A percentile compares a stretch with the other conserved stretches of the same genome.
Conservation (phyloP, 1,140 invertebrate species). For the Drosophila pseudoobscura region DNA sequence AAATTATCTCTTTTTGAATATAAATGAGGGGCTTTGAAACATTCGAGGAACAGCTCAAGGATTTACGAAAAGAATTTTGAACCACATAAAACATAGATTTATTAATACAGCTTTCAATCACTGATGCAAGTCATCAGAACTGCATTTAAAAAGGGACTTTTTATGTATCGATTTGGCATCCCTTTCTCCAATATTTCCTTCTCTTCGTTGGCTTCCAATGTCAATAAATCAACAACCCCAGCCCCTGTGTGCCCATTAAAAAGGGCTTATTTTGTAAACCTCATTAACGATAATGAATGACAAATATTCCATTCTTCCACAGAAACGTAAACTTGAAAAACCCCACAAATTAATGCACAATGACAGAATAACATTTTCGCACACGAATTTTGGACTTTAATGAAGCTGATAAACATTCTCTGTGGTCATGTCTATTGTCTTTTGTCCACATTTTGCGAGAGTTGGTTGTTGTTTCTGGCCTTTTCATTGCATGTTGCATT, state of each 20-base stretch:
- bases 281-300: neutral
- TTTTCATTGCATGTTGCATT: slow-evolving; percentile 24
- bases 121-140: too few species aligned
- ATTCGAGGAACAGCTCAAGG: too few species aligned
- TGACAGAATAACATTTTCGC: slow-evolving; percentile 31
- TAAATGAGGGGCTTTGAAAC: too few species aligned
- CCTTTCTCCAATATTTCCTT: too few species aligned
- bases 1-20: too few species aligned
- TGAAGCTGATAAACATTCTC: slow-evolving; percentile 69
- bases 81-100: too few species aligned
- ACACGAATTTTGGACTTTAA: slow-evolving; percentile 62
- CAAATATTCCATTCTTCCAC: slow-evolving; percentile 8
- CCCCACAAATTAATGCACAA: slow-evolving; percentile 12
- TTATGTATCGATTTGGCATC: too few species aligned
- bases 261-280: neutral
- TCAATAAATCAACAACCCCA: neutral
- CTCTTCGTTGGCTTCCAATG: too few species aligned
- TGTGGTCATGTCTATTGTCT: slow-evolving; percentile 68
- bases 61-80: too few species aligned
- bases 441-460: slow-evolving; percentile 15
- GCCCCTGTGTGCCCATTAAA: slow-evolving; percentile 4
- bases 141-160: too few species aligned
- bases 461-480: slow-evolving; percentile 29
- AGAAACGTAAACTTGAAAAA: slow-evolving; percentile 1
- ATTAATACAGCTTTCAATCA: too few species aligned